phyloP scores from a whole-genome alignment of 1,140 invertebrate species.

The Atopsyche davidsoni region DNA sequence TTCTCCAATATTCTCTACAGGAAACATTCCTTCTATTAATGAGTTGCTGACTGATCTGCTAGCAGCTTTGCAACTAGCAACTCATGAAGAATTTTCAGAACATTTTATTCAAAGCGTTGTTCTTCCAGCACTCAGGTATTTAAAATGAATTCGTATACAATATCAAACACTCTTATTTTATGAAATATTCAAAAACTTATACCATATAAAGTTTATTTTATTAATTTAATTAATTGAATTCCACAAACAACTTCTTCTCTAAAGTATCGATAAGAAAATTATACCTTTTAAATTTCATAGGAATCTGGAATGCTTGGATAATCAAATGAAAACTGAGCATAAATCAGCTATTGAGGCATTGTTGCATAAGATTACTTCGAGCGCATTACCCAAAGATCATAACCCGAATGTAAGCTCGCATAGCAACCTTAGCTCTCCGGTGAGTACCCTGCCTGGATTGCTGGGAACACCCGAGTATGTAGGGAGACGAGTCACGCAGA shows the following conservation, averaged over 20 bases:
- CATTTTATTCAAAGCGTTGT: constrained; percentile 22
- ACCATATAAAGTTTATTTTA: not conserved
- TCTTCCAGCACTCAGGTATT: constrained; percentile 26
- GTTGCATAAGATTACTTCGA: constrained; percentile 31
- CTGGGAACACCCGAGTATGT: constrained; percentile 40
- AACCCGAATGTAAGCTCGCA: constrained; percentile 1
- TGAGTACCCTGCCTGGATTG: constrained; percentile 23
- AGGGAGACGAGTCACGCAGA: constrained; percentile 41
- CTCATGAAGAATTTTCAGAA: constrained; percentile 23
- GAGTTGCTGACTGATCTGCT: constrained; percentile 23
- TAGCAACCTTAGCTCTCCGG: constrained; percentile 4
- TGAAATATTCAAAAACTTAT: not conserved
- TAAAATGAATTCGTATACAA: constrained; percentile 6
- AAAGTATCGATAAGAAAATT: constrained; percentile 6
- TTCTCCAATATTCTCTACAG: constrained; percentile 21
- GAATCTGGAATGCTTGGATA: constrained; percentile 22
- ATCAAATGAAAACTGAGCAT: constrained; percentile 30
- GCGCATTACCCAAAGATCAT: constrained; percentile 7
- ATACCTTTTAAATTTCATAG: constrained; percentile 16
- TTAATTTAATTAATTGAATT: not conserved
- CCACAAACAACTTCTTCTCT: constrained; percentile 4
- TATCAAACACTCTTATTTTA: not conserved
- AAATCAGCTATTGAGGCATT: constrained; percentile 40
- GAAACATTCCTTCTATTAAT: constrained; percentile 16
- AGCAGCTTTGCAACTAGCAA: constrained; percentile 24